These are phyloP conservation scores for Lophotriccus pileatus DNA, from an alignment of 2,797 vertebrate species.

Conservation along the genomic window DNA sequence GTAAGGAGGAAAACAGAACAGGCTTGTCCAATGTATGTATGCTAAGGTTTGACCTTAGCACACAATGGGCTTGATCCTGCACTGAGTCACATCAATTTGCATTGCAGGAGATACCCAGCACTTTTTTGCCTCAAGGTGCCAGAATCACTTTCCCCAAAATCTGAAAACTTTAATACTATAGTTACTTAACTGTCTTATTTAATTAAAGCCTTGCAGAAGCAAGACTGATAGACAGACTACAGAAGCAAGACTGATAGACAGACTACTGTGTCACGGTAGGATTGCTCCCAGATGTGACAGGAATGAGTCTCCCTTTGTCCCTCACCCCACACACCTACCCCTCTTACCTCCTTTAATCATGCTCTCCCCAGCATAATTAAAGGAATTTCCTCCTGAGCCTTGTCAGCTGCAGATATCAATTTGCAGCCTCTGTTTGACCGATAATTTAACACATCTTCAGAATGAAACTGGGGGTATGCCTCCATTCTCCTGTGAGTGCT, in stretches of 20 bases:
- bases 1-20: not conserved
- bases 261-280: not conserved
- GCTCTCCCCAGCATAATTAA: not conserved
- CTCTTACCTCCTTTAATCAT: not conserved
- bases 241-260: not conserved
- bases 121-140: not conserved
- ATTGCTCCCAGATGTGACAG: not conserved
- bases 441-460: not conserved
- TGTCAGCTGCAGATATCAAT: not conserved
- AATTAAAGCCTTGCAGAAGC: not conserved
- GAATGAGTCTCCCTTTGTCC: not conserved
- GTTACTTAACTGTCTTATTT: not conserved
- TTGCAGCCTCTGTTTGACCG: not conserved
- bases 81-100: not conserved
- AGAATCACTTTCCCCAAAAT: not conserved
- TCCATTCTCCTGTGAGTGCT: not conserved
- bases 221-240: not conserved
- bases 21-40: not conserved
- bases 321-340: not conserved
- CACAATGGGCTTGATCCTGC: not conserved
- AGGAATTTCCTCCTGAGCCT: not conserved
- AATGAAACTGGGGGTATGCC: not conserved
- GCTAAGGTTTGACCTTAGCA: not conserved
- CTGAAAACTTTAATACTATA: not conserved
- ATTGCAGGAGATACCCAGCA: not conserved